Conservation (phyloP, 2,888 invertebrate species). For the Acanthococcus lagerstroemiae region DNA sequence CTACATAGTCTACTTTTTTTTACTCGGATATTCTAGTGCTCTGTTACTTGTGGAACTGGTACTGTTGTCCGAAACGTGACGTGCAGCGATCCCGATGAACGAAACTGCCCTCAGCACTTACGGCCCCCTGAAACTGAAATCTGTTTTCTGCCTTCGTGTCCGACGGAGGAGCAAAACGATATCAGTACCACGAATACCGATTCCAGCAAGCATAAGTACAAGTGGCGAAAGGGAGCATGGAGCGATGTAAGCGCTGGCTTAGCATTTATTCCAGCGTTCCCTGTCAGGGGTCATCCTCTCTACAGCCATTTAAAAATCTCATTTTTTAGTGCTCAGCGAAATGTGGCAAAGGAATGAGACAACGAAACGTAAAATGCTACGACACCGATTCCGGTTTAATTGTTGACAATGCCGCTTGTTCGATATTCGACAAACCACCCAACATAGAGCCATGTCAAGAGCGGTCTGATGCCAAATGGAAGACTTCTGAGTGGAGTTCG, state of each 20-base stretch:
- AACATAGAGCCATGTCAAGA: slow-evolving; percentile 31
- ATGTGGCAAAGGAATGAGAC: slow-evolving; percentile 51
- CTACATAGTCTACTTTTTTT: too few relatives aligned
- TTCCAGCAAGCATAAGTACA: slow-evolving; percentile 36
- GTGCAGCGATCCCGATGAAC: slow-evolving; percentile 39
- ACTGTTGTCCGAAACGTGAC: slow-evolving; percentile 43
- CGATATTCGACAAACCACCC: slow-evolving; percentile 31
- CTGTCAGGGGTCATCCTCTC: too few relatives aligned
- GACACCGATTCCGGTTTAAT: slow-evolving; percentile 40
- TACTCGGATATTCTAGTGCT: slow-evolving; percentile 43
- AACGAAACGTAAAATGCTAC: slow-evolving; percentile 47
- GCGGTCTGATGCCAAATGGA: slow-evolving; percentile 42
- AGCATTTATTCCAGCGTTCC: too few relatives aligned
- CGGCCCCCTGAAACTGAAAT: slow-evolving; percentile 35
- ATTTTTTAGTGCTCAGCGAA: slow-evolving; percentile 51
- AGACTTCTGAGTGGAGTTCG: slow-evolving; percentile 41
- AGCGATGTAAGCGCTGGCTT: slow-evolving; percentile 41
- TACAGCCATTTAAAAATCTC: too few relatives aligned
- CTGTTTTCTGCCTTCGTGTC: slow-evolving; percentile 35
- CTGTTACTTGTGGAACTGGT: slow-evolving; percentile 46
- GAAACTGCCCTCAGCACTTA: slow-evolving; percentile 33
- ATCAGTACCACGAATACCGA: slow-evolving; percentile 31
- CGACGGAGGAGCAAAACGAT: slow-evolving; percentile 35
- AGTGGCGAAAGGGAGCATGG: slow-evolving; percentile 44
- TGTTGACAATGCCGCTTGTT: slow-evolving; percentile 34